These are phyloP conservation scores for Trachemys scripta DNA, from an alignment of 2,113 vertebrate genomes.

Conservation along the genomic window DNA sequence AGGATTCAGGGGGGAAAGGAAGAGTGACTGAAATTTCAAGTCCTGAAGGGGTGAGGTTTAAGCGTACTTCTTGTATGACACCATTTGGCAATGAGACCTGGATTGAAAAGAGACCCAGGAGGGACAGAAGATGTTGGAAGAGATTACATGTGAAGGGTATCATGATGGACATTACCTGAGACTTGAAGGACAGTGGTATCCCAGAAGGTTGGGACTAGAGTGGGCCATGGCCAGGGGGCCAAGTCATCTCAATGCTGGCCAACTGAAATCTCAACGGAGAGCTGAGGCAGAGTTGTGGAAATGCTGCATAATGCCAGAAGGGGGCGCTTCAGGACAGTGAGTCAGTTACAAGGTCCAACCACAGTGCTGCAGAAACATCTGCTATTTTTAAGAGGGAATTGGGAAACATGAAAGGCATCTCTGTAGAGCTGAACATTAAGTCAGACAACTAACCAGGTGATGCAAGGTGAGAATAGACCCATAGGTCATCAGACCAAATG, in stretches of 20 bases:
- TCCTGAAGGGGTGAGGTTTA: neutral
- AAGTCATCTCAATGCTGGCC: neutral
- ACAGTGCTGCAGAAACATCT: conserved; percentile 30
- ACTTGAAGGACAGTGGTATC: neutral
- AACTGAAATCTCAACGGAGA: neutral
- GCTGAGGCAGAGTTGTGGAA: neutral
- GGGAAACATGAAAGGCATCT: conserved; percentile 24
- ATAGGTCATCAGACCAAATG: neutral
- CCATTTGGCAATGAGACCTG: neutral
- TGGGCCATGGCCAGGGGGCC: neutral
- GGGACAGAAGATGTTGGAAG: neutral
- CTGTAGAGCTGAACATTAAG: conserved; percentile 21
- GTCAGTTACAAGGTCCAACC: conserved; percentile 8
- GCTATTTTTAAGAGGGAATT: conserved; percentile 49
- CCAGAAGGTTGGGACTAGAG: neutral
- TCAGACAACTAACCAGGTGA: neutral
- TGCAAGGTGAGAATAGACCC: neutral
- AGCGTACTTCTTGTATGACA: neutral
- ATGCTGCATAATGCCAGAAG: neutral
- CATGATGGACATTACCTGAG: neutral
- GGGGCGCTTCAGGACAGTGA: neutral
- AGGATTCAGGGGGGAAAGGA: neutral
- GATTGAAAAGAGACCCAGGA: neutral
- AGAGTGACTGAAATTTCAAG: neutral
- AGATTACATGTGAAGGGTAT: neutral